These are phyloP conservation scores for Chaetoderma sp. DNA, from an alignment of 2,888 invertebrate species.

Conservation along the genomic window DNA sequence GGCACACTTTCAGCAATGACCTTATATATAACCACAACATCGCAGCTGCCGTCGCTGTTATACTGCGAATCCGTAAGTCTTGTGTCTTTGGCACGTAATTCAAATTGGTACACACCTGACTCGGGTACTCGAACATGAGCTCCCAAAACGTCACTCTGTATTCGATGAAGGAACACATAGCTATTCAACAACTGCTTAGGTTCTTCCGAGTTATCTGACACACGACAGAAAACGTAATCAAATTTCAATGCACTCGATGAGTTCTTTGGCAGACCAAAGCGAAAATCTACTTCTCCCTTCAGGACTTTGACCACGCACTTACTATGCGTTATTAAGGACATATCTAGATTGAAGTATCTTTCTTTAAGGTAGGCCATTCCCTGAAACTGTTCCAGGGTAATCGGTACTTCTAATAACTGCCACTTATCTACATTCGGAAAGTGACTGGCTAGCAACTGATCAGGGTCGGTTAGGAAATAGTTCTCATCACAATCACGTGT, in stretches of 20 bases:
- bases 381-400: constrained; percentile 52
- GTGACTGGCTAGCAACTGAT: constrained; percentile 55
- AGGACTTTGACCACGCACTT: constrained; percentile 46
- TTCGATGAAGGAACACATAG: constrained; percentile 32
- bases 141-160: constrained; percentile 37
- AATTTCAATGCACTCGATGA: constrained; percentile 43
- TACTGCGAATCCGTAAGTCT: constrained; percentile 43
- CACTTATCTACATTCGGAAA: constrained; percentile 53
- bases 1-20: constrained; percentile 39
- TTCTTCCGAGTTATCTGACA: background rate
- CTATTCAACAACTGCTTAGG: background rate
- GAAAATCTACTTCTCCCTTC: constrained; percentile 52
- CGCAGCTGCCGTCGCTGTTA: constrained; percentile 52
- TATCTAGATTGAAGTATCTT: constrained; percentile 55
- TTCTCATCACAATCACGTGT: constrained; percentile 51
- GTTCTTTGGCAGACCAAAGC: constrained; percentile 49
- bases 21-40: constrained; percentile 55
- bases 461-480: constrained; percentile 63
- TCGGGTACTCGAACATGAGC: constrained; percentile 49
- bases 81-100: constrained; percentile 58
- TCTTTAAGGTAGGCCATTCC: constrained; percentile 59
- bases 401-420: constrained; percentile 53
- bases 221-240: constrained; percentile 46
- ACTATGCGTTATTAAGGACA: constrained; percentile 48
- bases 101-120: constrained; percentile 54